Evolutionary conservation across 2,113 vertebrate species (phyloP).

Genomic region (Saguinus midas): DNA sequence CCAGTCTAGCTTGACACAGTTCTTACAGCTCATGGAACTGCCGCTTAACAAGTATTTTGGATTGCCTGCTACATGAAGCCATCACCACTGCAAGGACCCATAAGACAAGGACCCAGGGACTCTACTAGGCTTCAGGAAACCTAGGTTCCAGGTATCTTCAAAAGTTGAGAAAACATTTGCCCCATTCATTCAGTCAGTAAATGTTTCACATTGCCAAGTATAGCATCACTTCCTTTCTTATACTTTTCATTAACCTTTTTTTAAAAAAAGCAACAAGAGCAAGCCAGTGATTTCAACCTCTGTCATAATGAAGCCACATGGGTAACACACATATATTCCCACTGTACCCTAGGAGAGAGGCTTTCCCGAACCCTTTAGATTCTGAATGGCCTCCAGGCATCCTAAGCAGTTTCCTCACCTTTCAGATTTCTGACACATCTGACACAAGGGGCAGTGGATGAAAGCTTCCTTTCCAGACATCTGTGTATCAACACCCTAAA

Average conservation of each 20-base stretch:
- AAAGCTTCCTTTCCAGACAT: not conserved
- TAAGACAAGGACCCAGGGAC: not conserved
- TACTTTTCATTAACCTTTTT: not conserved
- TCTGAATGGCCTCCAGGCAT: not conserved
- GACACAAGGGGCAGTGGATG: not conserved
- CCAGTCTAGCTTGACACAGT: not conserved
- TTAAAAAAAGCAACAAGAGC: not conserved
- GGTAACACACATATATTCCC: not conserved
- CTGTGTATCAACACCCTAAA: not conserved
- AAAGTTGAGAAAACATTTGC: not conserved
- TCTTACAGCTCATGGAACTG: not conserved
- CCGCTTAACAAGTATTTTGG: not conserved
- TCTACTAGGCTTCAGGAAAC: not conserved
- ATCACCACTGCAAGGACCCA: not conserved
- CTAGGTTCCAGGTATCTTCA: not conserved
- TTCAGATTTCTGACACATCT: not conserved
- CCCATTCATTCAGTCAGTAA: not conserved
- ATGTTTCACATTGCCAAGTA: not conserved
- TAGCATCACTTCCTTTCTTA: not conserved
- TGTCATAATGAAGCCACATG: not conserved
- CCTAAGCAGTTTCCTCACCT: not conserved
- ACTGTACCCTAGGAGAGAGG: not conserved
- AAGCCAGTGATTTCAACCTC: not conserved
- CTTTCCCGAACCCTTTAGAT: not conserved
- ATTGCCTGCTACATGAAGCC: not conserved